A percentile compares a stretch with the other conserved stretches of the same genome.
Conservation (phyloP, 2,888 invertebrate genomes). For the Anodontia alba region DNA sequence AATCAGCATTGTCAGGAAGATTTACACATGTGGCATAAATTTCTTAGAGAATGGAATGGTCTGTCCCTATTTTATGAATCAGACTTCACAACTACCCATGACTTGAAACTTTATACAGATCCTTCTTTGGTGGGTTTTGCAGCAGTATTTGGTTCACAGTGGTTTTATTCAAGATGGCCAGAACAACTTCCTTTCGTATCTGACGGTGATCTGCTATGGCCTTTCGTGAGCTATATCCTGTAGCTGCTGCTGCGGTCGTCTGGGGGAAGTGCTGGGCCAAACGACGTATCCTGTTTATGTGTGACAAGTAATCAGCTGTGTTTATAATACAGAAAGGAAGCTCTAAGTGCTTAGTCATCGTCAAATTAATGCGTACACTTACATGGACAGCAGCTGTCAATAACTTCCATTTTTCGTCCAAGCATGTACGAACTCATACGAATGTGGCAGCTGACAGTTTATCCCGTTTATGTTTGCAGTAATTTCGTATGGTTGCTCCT, state of each 20-base stretch:
- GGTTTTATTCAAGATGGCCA: neutral
- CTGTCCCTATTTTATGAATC: slow-evolving; percentile 12
- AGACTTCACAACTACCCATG: neutral
- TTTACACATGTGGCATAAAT: no score
- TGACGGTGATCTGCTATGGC: no score
- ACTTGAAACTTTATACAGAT: slow-evolving; percentile 29
- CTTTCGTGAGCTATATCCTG: neutral
- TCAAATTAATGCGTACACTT: neutral
- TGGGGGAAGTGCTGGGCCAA: neutral
- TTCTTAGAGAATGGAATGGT: no score
- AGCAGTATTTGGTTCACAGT: neutral
- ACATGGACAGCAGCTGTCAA: slow-evolving; percentile 12
- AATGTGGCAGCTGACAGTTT: neutral
- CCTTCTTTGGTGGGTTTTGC: slow-evolving; percentile 10
- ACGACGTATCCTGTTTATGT: slow-evolving; percentile 1
- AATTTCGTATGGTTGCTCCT: neutral
- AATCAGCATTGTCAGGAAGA: no score
- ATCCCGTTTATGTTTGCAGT: neutral
- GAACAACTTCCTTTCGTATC: neutral
- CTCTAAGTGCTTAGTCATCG: neutral
- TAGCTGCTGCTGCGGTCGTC: neutral
- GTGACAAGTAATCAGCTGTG: neutral
- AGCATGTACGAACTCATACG: neutral
- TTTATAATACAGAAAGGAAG: neutral
- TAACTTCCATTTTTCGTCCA: slow-evolving; percentile 4